Evolutionary conservation across 2,888 invertebrate genomes (phyloP), one percentile per base, ranked within the genome.

Genomic region (Muscina levida): DNA sequence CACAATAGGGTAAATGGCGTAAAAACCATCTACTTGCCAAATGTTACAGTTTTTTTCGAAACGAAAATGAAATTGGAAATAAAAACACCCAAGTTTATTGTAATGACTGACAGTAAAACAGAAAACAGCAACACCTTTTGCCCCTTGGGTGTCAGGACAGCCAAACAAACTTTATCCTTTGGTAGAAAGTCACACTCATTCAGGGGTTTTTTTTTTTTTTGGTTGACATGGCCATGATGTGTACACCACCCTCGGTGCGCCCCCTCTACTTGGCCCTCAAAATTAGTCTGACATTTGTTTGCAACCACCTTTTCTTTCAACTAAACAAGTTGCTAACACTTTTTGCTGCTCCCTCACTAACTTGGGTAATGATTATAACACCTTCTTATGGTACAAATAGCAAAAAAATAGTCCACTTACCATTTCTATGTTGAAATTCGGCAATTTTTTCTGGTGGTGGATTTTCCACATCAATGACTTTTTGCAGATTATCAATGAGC

Each of bases 391-490:
- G n/a, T n/a, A n/a, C n/a, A n/a, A 57, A 11, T 15, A n/a, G 37
- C 31, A 57, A 22, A 37, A 62, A 17, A 17, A 17, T 19, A 24
- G 39, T 67, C 19, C 15, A 82, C 91, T 89, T 89, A 95, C 95
- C 95, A 92, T 93, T 91, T 87, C 94, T 92, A 84, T 95, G 94
- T 85, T 94, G 93, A 66, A 95, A 92, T 51, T 92, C 88, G 86
- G 95, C 94, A 73, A 94, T 93, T 85, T 94, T 92, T 76, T 93
- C 93, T 15, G 93, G 90, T 2, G 93, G 92, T 57, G 95, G 95
- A 90, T 96, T 97, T 91, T 96, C 96, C 82, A 93, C 93, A 84
- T 96, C 93, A 81, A 97, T 96, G 62, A 94, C 94, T 85, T 92
- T 92, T 89, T 97, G 96, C 67, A 97, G 89, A 90, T 97, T 94